These are phyloP conservation scores for Dolichopus griseipennis DNA, from an alignment of 2,888 invertebrate species.

Conservation along the genomic window DNA sequence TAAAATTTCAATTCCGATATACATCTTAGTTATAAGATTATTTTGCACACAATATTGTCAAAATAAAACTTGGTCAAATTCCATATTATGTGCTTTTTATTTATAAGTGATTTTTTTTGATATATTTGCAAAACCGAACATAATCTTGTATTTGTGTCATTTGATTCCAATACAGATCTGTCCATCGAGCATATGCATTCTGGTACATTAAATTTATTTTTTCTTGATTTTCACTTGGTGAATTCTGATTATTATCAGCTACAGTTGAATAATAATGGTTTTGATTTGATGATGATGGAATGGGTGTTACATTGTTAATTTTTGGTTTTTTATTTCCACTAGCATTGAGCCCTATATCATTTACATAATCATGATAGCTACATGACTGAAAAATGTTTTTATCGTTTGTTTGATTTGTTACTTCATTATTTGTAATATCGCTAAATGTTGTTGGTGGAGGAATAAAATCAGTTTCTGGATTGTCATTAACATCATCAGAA, in stretches of 20 bases:
- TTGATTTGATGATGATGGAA: no score
- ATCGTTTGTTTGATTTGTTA: neutral
- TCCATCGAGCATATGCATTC: slow-evolving; percentile 27
- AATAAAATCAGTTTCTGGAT: slow-evolving; percentile 15
- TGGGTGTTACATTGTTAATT: slow-evolving; percentile 13
- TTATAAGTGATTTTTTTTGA: slow-evolving; percentile 3
- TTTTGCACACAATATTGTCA: no score
- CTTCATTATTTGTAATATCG: neutral
- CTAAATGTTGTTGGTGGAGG: neutral
- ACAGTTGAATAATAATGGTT: no score
- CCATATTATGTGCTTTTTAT: no score
- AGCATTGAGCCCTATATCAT: neutral
- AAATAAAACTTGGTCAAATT: no score
- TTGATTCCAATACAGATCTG: slow-evolving; percentile 31
- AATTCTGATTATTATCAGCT: neutral
- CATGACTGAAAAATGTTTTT: slow-evolving; percentile 7
- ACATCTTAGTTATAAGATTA: no score
- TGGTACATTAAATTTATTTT: slow-evolving; percentile 18
- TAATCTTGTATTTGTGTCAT: slow-evolving; percentile 29
- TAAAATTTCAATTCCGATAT: no score
- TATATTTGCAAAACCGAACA: slow-evolving; percentile 25
- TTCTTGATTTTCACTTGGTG: neutral
- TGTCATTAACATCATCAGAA: slow-evolving; percentile 4
- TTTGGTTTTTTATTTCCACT: slow-evolving; percentile 8
- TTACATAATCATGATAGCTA: neutral